Percentiles rank a stretch among this genome's conserved stretches.
Evolutionary conservation across 2,888 invertebrate species (phyloP).

Genomic region (Bruchidius siliquastri): DNA sequence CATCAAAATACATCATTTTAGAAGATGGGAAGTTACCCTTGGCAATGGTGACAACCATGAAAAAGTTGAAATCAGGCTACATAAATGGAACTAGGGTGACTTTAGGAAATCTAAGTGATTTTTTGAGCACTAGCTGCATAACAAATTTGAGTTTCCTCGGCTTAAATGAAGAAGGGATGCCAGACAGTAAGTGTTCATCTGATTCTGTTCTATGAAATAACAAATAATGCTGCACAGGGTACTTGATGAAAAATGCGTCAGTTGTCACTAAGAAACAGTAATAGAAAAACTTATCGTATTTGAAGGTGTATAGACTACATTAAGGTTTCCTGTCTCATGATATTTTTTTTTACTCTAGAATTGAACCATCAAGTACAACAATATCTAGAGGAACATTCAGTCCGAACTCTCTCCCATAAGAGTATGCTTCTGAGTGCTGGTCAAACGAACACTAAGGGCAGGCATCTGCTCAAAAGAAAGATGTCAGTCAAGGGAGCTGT

Average conservation of each 20-base stretch:
- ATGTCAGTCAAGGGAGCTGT: conserved; percentile 92
- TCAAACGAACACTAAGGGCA: conserved; percentile 51
- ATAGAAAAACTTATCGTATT: no score
- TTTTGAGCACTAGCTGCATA: conserved; percentile 94
- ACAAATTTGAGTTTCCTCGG: conserved; percentile 94
- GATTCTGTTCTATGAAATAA: not conserved
- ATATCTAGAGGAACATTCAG: conserved; percentile 80
- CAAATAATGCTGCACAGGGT: no score
- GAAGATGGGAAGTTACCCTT: conserved; percentile 88
- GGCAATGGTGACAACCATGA: conserved; percentile 96
- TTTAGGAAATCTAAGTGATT: conserved; percentile 90
- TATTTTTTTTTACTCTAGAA: conserved; percentile 48
- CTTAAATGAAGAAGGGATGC: conserved; percentile 87
- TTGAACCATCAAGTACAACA: conserved; percentile 78
- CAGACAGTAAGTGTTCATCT: conserved; percentile 62
- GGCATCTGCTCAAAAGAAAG: conserved; percentile 55
- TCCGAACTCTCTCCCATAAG: conserved; percentile 74
- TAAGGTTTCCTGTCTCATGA: no score
- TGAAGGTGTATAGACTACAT: no score
- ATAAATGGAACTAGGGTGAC: conserved; percentile 98
- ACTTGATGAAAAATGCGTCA: no score
- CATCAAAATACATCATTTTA: conserved; percentile 43
- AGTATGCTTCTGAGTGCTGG: conserved; percentile 59
- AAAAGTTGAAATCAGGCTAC: conserved; percentile 96
- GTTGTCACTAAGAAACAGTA: no score